Percentiles rank a stretch among this genome's conserved stretches.
These are phyloP conservation scores for Dicyrtomina minuta DNA, from an alignment of 2,888 invertebrate species.

Conservation along the genomic window DNA sequence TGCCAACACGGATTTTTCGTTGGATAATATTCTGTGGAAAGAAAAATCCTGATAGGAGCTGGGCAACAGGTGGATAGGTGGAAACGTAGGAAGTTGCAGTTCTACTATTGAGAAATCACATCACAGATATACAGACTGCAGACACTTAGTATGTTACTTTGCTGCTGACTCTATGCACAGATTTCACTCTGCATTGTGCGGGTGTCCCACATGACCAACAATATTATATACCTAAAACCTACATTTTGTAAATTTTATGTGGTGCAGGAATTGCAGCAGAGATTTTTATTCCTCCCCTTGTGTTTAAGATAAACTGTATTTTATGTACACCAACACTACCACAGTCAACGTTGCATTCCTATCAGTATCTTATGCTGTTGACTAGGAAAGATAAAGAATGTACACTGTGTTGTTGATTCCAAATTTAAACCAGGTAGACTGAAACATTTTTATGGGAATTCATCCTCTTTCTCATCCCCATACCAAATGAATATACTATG, in stretches of 20 bases:
- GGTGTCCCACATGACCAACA: background rate
- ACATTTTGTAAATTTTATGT: background rate
- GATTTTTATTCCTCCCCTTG: background rate
- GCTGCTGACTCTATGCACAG: too few species aligned
- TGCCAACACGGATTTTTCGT: too few species aligned
- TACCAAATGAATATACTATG: background rate
- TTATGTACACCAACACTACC: slow-evolving; percentile 4
- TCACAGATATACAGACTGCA: background rate
- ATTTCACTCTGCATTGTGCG: too few species aligned
- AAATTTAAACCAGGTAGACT: background rate
- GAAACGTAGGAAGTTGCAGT: slow-evolving; percentile 5
- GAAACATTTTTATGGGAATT: background rate
- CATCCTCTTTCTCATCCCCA: background rate
- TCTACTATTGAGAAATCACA: slow-evolving; percentile 3
- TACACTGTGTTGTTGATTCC: too few species aligned
- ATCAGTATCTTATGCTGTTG: background rate
- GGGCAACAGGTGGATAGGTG: slow-evolving; percentile 34
- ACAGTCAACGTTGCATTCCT: background rate
- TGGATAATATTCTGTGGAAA: background rate
- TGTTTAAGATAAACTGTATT: too few species aligned
- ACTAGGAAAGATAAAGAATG: too few species aligned
- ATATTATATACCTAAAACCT: background rate
- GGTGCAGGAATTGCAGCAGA: slow-evolving; percentile 1
- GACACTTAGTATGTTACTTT: too few species aligned
- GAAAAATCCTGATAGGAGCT: slow-evolving; percentile 4